Evolutionary conservation across 2,113 vertebrate species (phyloP), one percentile per base, ranked within the genome.

Genomic region (Laterallus jamaicensis): DNA sequence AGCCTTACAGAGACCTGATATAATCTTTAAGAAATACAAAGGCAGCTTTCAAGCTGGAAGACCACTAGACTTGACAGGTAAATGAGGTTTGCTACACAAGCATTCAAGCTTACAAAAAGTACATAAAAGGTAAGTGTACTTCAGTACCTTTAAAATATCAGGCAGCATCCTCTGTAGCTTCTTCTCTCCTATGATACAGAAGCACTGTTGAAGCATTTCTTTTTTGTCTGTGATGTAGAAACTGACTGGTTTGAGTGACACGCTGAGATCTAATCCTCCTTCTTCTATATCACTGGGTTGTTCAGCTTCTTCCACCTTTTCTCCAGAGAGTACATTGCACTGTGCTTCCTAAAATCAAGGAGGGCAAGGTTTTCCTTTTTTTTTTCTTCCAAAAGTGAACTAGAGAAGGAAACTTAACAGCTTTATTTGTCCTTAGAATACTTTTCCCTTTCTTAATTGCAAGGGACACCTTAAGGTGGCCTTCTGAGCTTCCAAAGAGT

Each of bases 141-240:
- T 28, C 22, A 22, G 56, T 97, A 99, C 99, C 99, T 99, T 99
- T 76, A 99, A 97, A 76, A 99, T 98, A 82, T 99, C 99, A 11
- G 99, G 99, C 68, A 99, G 98, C 99, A 99, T 99, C 96, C 99
- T 99, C 75, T 98, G 98, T 11, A 99, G 97, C 88, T 99, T 99
- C 73, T 98, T 99, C 82, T 99, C 99, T 1, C 99, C 99, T 82
- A 99, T 98, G 56, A 99, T 98, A 63, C 97, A 98, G 92, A 99
- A 99, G 92, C 99, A 99, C 90, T 99, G 99, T 6, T 99, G 98
- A 87, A 99, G 98, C 99, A 99, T 99, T 97, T 99, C 99, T 71
- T 95, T 98, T 92, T 99, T 99, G 96, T 99, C 98, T 4, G 97
- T 40, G 15, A 99, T 97, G 73, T 99, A 99, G 67, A 98, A 99